Percentiles rank a stretch among this genome's conserved stretches.
phyloP scores from a whole-genome alignment of 2,888 invertebrate species.

The Calameuta filiformis region DNA sequence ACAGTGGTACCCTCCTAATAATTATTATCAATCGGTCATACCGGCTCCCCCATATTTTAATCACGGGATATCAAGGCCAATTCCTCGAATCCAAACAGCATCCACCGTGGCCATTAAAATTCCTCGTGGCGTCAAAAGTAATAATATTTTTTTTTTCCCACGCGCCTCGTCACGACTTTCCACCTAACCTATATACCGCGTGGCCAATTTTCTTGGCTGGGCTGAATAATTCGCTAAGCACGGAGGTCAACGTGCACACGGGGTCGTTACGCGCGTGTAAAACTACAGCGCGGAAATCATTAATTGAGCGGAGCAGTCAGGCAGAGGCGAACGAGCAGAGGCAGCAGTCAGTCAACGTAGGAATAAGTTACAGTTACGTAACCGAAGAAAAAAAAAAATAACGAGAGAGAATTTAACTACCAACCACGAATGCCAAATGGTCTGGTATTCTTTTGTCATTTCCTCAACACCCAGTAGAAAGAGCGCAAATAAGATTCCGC shows the following conservation, averaged over 20 bases:
- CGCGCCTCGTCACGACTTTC: not conserved
- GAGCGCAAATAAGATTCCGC: too few relatives aligned
- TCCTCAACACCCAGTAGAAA: too few relatives aligned
- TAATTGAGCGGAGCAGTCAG: constrained; percentile 51
- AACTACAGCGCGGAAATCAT: constrained; percentile 64
- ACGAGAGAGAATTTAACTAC: too few relatives aligned
- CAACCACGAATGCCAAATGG: not conserved
- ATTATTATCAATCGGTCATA: not conserved
- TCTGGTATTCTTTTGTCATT: not conserved
- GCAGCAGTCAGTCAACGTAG: not conserved
- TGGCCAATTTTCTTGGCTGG: too few relatives aligned
- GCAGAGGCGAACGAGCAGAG: not conserved
- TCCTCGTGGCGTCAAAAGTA: not conserved
- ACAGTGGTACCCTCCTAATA: not conserved
- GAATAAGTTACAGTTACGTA: not conserved
- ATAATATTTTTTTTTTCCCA: not conserved
- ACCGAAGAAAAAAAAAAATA: not conserved
- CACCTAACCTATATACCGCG: not conserved
- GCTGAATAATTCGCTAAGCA: not conserved
- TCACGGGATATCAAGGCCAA: not conserved
- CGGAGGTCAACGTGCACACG: not conserved
- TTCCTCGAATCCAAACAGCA: not conserved
- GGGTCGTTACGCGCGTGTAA: not conserved
- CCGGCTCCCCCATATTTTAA: not conserved
- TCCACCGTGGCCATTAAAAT: not conserved